Evolutionary conservation across 92 coral and sea anemone species (phyloP), one percentile per base, ranked within the genome.

Genomic region (Heliopora coerulea): DNA sequence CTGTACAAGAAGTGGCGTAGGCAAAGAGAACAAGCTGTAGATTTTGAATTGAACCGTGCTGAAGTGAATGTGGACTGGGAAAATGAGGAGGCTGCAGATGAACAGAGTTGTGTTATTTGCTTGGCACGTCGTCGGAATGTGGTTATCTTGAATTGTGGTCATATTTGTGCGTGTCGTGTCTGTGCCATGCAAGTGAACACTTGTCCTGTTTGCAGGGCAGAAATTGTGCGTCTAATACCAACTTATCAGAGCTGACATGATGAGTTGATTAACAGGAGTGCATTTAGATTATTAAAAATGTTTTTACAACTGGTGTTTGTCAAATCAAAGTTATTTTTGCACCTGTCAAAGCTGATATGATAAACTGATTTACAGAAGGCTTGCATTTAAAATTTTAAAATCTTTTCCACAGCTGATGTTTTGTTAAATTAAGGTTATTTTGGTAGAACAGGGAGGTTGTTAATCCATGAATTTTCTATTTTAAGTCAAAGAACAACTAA

Each of bases 101-200:
- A 65, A 18, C 90, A 87, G 27, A 8, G 68, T 26, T 95, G 99
- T 84, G 91, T 90, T 14, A 70, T 95, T 73, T 95, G 99, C 62
- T 75, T 95, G 74, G 92, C 88, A 57, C 86, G 76, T 24, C 99
- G 83, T 46, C 81, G 99, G 31, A 86, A 90, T 86, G 99, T 95
- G 8, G 99, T 95, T 23, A 90, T 95, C 44, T 67, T 95, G 48
- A 89, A 95, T 65, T 95, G 99, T 83, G 99, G 99, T 20, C 99
- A 90, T 80, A 87, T 95, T 10, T 95, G 99, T 82, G 87, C 80
- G 1, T 95, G 99, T 40, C 54, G 85, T 35, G 65, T 46, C 10
- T 95, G 99, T 57, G 89, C 88, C 15, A 74, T 65, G n/a, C 91
- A 82, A 57, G 72, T 95, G n/a, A 73, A 75, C 26, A 82, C 83